These are phyloP conservation scores for Melieria crassipennis DNA, from an alignment of 2,888 invertebrate species.

Conservation along the genomic window DNA sequence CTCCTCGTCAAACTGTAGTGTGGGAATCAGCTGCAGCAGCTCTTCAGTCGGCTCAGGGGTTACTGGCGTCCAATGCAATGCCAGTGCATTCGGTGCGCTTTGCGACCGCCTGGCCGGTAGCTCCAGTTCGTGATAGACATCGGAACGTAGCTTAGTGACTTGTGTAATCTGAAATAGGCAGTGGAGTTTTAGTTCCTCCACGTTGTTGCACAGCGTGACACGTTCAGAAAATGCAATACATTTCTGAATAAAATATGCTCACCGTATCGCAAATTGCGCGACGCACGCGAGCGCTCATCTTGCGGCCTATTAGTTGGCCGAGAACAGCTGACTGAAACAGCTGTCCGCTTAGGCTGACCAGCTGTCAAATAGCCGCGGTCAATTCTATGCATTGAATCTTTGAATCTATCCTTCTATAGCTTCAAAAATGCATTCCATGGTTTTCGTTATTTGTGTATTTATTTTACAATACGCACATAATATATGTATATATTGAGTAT, in stretches of 20 bases:
- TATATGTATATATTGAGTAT: no score
- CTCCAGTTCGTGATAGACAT: slow-evolving; percentile 52
- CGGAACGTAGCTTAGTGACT: slow-evolving; percentile 48
- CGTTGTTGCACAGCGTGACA: slow-evolving; percentile 14
- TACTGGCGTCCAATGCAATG: slow-evolving; percentile 51
- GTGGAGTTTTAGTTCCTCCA: background rate
- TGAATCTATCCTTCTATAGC: no score
- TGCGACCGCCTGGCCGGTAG: slow-evolving; percentile 45
- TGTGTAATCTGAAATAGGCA: slow-evolving; percentile 19
- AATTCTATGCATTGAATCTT: no score
- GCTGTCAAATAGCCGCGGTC: no score
- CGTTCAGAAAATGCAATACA: background rate
- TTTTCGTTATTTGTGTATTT: no score
- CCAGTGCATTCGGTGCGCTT: slow-evolving; percentile 27
- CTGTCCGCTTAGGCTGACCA: background rate
- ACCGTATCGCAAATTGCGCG: slow-evolving; percentile 59
- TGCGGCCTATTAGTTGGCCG: slow-evolving; percentile 11
- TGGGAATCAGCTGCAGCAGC: slow-evolving; percentile 45
- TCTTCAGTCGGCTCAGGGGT: slow-evolving; percentile 14
- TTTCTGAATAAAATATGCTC: slow-evolving; percentile 13
- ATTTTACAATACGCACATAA: no score
- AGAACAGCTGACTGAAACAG: slow-evolving; percentile 17
- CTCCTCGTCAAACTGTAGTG: slow-evolving; percentile 42
- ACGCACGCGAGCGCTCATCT: slow-evolving; percentile 54
- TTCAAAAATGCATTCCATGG: no score